Conservation (phyloP, 2,888 invertebrate genomes). For the Drosophila diplacantha region DNA sequence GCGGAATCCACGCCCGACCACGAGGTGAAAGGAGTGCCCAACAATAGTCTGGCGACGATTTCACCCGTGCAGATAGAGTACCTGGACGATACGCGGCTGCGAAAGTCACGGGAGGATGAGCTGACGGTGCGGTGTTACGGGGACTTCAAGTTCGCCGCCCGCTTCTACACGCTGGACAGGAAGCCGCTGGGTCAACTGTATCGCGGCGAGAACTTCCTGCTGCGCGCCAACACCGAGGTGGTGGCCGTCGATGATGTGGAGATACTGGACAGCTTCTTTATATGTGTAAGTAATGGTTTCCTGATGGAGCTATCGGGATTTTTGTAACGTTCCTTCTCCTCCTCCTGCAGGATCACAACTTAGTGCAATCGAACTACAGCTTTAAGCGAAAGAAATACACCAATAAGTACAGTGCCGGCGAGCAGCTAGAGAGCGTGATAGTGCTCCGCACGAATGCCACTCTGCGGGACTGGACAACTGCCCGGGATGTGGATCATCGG, state of each 20-base stretch:
- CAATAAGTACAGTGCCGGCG: conserved; percentile 71
- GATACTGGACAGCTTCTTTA: conserved; percentile 77
- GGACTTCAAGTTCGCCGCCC: conserved; percentile 75
- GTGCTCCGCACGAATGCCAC: conserved; percentile 75
- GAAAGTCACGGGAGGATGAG: conserved; percentile 75
- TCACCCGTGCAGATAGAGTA: conserved; percentile 76
- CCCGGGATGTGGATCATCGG: conserved; percentile 71
- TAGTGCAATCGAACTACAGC: conserved; percentile 77
- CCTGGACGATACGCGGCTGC: conserved; percentile 73
- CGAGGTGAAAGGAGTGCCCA: conserved; percentile 48
- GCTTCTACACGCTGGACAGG: conserved; percentile 76
- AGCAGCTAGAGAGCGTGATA: conserved; percentile 76
- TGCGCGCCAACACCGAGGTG: conserved; percentile 75
- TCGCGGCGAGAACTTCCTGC: conserved; percentile 77
- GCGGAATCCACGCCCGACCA: conserved; percentile 74
- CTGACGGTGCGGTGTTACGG: conserved; percentile 71
- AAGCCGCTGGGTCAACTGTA: conserved; percentile 74
- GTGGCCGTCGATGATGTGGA: conserved; percentile 74
- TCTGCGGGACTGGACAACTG: conserved; percentile 72
- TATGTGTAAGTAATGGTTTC: conserved; percentile 74
- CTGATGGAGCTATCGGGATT: too few species aligned
- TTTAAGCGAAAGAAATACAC: conserved; percentile 76
- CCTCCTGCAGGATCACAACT: conserved; percentile 75
- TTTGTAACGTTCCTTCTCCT: background rate
- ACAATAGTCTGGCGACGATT: conserved; percentile 49